Percentiles rank a stretch among this genome's conserved stretches.
Conservation (phyloP, 1,140 invertebrate genomes). For the Hormaphis cornu region DNA sequence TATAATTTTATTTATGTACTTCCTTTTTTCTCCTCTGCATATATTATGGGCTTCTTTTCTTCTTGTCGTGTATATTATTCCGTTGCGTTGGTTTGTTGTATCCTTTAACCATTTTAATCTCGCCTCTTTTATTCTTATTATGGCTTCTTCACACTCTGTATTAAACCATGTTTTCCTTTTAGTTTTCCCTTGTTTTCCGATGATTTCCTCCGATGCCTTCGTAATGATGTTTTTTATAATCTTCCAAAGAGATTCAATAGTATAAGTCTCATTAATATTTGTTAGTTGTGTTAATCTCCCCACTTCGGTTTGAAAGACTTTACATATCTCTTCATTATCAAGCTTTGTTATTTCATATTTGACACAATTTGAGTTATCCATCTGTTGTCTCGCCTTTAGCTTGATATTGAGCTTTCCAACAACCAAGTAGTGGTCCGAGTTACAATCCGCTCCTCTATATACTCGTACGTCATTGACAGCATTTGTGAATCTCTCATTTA, state of each 20-base stretch:
- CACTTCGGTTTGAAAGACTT: no score
- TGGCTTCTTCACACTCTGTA: conserved; percentile 24
- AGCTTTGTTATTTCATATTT: no score
- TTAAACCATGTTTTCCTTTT: conserved; percentile 35
- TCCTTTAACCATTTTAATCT: background rate
- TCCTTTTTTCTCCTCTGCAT: conserved; percentile 1
- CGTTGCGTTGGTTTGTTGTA: background rate
- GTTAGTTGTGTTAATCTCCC: no score
- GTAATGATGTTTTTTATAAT: background rate
- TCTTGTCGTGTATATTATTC: background rate
- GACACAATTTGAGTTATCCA: no score
- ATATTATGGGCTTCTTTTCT: conserved; percentile 9
- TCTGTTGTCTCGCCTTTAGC: background rate
- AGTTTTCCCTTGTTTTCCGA: background rate
- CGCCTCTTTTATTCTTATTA: conserved; percentile 1
- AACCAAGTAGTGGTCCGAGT: conserved; percentile 34
- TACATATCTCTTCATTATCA: no score
- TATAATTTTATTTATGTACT: conserved; percentile 2
- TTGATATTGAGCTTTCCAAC: conserved; percentile 13
- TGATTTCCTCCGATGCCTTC: background rate
- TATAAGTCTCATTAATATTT: background rate
- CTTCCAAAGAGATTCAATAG: background rate
- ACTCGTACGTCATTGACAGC: conserved; percentile 25
- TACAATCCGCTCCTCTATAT: conserved; percentile 33
- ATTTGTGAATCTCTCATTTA: conserved; percentile 5